A percentile compares a stretch with the other conserved stretches of the same genome.
phyloP scores from a whole-genome alignment of 2,113 vertebrate species.

The Poeciliopsis occidentalis region DNA sequence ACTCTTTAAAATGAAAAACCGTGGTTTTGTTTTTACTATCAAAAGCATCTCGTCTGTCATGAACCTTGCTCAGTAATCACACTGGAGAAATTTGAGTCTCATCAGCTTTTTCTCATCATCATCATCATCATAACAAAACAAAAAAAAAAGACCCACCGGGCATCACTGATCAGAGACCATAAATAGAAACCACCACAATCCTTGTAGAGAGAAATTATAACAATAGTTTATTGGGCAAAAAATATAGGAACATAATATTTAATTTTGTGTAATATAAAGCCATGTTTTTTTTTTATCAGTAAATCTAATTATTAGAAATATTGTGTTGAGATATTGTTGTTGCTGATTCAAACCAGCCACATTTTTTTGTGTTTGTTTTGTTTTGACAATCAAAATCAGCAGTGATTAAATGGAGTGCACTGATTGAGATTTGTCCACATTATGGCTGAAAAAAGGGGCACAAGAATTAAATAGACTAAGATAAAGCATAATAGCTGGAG shows the following conservation, averaged over 20 bases:
- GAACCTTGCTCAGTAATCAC: constrained; percentile 43
- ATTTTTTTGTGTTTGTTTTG: not conserved
- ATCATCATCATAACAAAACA: constrained; percentile 1
- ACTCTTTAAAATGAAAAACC: constrained; percentile 32
- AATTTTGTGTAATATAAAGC: not conserved
- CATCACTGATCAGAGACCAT: constrained; percentile 22
- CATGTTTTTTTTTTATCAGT: not conserved
- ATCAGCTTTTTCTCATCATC: constrained; percentile 45
- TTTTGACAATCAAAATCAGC: not conserved
- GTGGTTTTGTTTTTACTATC: constrained; percentile 41
- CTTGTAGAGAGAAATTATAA: not conserved
- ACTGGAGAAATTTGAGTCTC: constrained; percentile 50
- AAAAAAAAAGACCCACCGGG: not conserved
- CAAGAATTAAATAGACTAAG: too few species aligned
- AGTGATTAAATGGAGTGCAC: not conserved
- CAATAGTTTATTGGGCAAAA: not conserved
- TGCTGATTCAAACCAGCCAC: too few species aligned
- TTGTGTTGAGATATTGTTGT: too few species aligned
- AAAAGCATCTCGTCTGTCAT: constrained; percentile 29
- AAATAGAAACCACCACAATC: not conserved
- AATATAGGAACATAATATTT: not conserved
- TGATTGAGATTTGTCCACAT: not conserved
- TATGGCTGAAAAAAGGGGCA: not conserved
- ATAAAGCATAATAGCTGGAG: too few species aligned
- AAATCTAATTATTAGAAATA: not conserved